A percentile compares a stretch with the other conserved stretches of the same genome.
These are phyloP conservation scores for Pelodiscus sinensis DNA, from an alignment of 2,113 vertebrate species.

Conservation along the genomic window DNA sequence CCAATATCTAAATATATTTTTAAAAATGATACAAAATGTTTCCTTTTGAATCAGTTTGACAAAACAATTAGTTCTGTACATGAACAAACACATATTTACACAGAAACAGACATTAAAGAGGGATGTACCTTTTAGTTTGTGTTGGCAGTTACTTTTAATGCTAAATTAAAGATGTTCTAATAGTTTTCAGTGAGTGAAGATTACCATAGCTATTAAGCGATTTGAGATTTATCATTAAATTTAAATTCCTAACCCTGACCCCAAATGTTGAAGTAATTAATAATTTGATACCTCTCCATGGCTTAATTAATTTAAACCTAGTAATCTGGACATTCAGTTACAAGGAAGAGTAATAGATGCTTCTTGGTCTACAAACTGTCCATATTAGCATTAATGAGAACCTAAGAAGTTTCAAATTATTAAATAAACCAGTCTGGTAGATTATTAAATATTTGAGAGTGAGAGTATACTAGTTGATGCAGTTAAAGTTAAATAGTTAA, in stretches of 20 bases:
- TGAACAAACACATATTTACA: not conserved
- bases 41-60: too few relatives aligned
- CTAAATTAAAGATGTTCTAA: not conserved
- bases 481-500: conserved; percentile 81
- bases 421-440: conserved; percentile 25
- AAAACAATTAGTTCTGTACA: too few relatives aligned
- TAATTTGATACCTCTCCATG: not conserved
- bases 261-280: not conserved
- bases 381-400: not conserved
- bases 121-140: not conserved
- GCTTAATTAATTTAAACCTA: not conserved
- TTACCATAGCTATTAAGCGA: not conserved
- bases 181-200: not conserved
- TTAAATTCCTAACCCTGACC: not conserved
- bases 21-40: too few relatives aligned
- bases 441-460: conserved; percentile 8
- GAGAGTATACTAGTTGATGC: not conserved
- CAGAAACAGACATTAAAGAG: not conserved
- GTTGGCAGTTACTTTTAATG: not conserved
- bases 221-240: not conserved
- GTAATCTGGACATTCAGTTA: not conserved
- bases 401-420: not conserved
- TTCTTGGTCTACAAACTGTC: not conserved
- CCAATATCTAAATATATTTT: too few relatives aligned
- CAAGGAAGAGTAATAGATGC: not conserved